phyloP scores from a whole-genome alignment of 1,140 invertebrate species.

The Conopomorpha cramerella region DNA sequence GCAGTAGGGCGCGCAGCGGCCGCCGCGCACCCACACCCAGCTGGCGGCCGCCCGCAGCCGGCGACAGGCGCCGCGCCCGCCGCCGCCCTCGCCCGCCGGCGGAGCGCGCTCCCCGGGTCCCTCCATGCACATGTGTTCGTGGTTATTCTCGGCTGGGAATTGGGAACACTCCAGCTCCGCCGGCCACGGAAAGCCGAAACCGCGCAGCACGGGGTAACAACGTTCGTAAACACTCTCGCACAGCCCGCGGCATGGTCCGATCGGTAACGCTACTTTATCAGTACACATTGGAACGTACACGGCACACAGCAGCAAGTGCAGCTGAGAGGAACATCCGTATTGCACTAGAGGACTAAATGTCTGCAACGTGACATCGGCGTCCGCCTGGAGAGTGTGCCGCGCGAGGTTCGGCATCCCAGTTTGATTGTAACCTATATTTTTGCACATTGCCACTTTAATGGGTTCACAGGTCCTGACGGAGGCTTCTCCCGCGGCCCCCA shows the following conservation, averaged over 20 bases:
- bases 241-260: slow-evolving; percentile 89
- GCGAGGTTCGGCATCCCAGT: slow-evolving; percentile 92
- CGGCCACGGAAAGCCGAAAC: slow-evolving; percentile 93
- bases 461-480: slow-evolving; percentile 74
- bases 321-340: slow-evolving; percentile 87
- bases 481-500: slow-evolving; percentile 40
- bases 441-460: slow-evolving; percentile 83
- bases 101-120: slow-evolving; percentile 66
- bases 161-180: slow-evolving; percentile 84
- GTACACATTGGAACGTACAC: slow-evolving; percentile 98
- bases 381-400: slow-evolving; percentile 82
- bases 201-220: slow-evolving; percentile 85
- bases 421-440: slow-evolving; percentile 85
- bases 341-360: slow-evolving; percentile 91
- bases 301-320: slow-evolving; percentile 91
- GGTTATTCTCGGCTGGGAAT: slow-evolving; percentile 87
- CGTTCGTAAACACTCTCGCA: slow-evolving; percentile 84
- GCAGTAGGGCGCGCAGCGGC: slow-evolving; percentile 77
- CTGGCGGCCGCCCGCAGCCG: slow-evolving; percentile 63
- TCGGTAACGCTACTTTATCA: slow-evolving; percentile 87
- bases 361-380: slow-evolving; percentile 83
- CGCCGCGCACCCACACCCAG: slow-evolving; percentile 76
- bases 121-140: slow-evolving; percentile 95
- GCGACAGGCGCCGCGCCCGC: slow-evolving; percentile 69
- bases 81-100: slow-evolving; percentile 67